Percentiles rank a stretch among this genome's conserved stretches.
Evolutionary conservation across 2,797 vertebrate genomes (phyloP).

Genomic region (Mus spretus): DNA sequence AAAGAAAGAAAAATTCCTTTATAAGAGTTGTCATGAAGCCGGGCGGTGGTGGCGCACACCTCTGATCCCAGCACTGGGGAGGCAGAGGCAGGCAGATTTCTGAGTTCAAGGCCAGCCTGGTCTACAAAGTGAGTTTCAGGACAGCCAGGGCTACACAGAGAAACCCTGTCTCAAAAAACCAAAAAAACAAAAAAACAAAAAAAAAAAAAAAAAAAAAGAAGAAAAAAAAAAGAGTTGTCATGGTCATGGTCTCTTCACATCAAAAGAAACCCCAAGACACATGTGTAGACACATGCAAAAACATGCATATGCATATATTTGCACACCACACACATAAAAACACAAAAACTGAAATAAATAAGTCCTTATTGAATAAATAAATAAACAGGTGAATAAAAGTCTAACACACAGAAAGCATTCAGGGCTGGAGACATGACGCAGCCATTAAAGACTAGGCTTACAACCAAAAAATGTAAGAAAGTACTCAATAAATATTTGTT

Average conservation of each 20-base stretch:
- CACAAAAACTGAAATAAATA: neutral
- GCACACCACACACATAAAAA: neutral
- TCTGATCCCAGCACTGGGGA: too few relatives aligned
- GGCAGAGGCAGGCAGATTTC: too few relatives aligned
- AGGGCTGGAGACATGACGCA: neutral
- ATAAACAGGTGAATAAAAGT: slow-evolving; percentile 46
- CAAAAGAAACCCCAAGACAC: neutral
- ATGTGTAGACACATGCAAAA: neutral
- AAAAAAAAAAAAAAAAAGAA: too few relatives aligned
- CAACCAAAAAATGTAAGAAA: neutral
- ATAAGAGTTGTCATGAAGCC: too few relatives aligned
- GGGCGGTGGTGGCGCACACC: too few relatives aligned
- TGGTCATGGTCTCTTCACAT: neutral
- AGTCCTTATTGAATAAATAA: neutral
- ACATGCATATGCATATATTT: neutral
- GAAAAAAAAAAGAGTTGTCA: neutral
- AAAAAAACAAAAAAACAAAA: too few relatives aligned
- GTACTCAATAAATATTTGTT: neutral
- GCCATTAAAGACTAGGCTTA: neutral
- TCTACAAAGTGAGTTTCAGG: too few relatives aligned
- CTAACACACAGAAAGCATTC: neutral
- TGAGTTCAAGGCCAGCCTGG: too few relatives aligned
- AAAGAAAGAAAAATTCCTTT: too few relatives aligned
- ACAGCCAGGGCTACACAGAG: too few relatives aligned
- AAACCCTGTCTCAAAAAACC: too few relatives aligned